Base-by-base conservation (phyloP, 2,797 vertebrate species). In the Malurus leucopterus region DNA sequence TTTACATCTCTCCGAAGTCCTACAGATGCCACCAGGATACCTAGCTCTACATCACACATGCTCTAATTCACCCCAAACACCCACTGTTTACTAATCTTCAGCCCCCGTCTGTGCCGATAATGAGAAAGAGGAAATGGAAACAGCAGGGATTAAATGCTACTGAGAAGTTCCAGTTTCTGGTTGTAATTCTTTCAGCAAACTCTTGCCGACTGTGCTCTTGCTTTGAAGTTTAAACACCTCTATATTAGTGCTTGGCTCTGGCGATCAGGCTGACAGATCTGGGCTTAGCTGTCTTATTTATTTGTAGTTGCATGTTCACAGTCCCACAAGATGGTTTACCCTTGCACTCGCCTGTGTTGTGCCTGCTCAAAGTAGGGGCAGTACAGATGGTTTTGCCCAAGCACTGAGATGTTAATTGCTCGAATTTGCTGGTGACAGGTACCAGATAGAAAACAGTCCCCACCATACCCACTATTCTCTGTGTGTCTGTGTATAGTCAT, bases 61-160 rank as follows among this genome's bases (percentile, higher is more conserved):
- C 94, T 96, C 89, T 88, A 94, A 90, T 95, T 93, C 93, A 76
- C 88, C 61, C 86, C 70, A 79, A 90, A 89, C 95, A 95, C 83
- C 92, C 75, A 77, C 89, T 92, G 63, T 82, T 93, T 84, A 64
- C 84, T 94, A 93, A 92, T 95, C 95, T 93, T 34, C 85, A 92
- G 93, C 93, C 94, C 86, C 93, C 64, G 2, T 71, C 84, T 92
- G 65, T 87, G 74, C 81, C 3, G 91, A 95, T 93, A 93, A 89
- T 95, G 92, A 96, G 71, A 86, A 80, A 92, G 93, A 96, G 95
- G 95, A 96, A 95, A 93, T 90, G 81, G 93, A 93, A 93, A 95
- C 86, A 92, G 90, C 90, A 84, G 94, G 91, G 82, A 80, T 92
- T 88, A 83, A 18, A 67, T 62, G 86, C 89, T 91, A 68, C 59